Base-by-base conservation (phyloP, 2,888 invertebrate species). In the Metopia argyrocephala region DNA sequence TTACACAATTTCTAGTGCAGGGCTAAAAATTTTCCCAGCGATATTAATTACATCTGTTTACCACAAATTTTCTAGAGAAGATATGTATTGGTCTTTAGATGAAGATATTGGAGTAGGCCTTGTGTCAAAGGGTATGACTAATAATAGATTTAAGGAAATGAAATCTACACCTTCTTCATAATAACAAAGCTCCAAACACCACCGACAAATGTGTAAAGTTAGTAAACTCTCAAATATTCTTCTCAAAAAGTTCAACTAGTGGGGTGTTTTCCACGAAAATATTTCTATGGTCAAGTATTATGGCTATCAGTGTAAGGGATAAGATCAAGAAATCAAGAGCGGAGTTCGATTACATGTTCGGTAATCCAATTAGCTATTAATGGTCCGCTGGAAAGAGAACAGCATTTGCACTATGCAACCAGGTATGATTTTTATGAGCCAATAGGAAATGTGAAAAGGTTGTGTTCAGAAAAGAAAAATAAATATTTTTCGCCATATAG, bases 331-430 rank as follows among this genome's bases (percentile, higher is more conserved):
- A 23, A 25, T 27, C 57, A 28, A 15, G 57, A 28, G n/a, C 57
- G 1, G 31, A 54, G 2, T 54, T 64, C 9, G 20, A 50, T 52
- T 65, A 65, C 20, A 65, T n/a, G 3, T 68, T 68, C 21, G 38
- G 54, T 5, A 45, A 45, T 45, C 54, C 54, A 54, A 25, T 27
- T 52, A 54, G 23, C n/a, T 66, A 54, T 56, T 68, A 45, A 9
- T 45, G 9, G 28, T 65, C 15, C 25, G 65, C 54, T 66, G 38
- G 54, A 54, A 66, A n/a, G 25, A 66, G 23, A 54, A 66, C 25
- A 54, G 66, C 12, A 66, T 66, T 54, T 66, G 66, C 54, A 66
- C 54, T 38, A 54, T 54, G 66, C 65, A 28, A 65, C 46, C 57
- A 54, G 9, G 54, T 12, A 66, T 7, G 31, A 54, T 54, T 66